A percentile compares a stretch with the other conserved stretches of the same genome.
Evolutionary conservation across 2,797 vertebrate genomes (phyloP).

Genomic region (Melanotaenia parkinsoni): DNA sequence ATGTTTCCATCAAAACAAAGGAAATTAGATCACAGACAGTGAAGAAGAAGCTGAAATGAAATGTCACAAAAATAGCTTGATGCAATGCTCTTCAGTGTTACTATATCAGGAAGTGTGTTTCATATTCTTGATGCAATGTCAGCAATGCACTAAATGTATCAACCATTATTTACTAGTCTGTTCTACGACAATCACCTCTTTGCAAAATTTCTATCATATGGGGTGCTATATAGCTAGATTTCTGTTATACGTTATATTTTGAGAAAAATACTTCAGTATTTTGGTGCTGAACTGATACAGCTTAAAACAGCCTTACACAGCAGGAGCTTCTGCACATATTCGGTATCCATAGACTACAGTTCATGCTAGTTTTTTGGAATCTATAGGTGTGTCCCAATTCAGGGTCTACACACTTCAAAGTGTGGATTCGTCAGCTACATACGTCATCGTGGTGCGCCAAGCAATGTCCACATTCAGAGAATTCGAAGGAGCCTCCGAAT

Average conservation of each 20-base stretch:
- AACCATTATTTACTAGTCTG: background rate
- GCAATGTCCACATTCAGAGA: no score
- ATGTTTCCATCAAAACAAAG: background rate
- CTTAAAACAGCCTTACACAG: background rate
- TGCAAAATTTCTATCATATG: background rate
- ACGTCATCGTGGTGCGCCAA: no score
- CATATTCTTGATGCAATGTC: conserved; percentile 59
- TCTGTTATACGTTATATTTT: background rate
- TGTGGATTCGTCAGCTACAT: no score
- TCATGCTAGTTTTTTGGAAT: background rate
- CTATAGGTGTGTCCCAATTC: no score
- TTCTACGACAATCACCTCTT: background rate
- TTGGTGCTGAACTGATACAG: background rate
- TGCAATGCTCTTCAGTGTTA: conserved; percentile 67
- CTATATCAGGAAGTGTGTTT: conserved; percentile 69
- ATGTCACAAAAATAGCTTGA: conserved; percentile 73
- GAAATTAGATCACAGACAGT: conserved; percentile 75
- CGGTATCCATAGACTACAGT: conserved; percentile 8
- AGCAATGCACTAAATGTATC: conserved; percentile 50
- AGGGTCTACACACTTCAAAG: no score
- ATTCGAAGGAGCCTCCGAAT: no score
- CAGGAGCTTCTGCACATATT: background rate
- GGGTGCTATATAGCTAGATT: background rate
- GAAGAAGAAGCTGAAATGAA: conserved; percentile 62
- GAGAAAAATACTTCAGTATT: background rate